These are phyloP conservation scores for Stigmatopora argus DNA, from an alignment of 2,113 vertebrate genomes.

Conservation along the genomic window DNA sequence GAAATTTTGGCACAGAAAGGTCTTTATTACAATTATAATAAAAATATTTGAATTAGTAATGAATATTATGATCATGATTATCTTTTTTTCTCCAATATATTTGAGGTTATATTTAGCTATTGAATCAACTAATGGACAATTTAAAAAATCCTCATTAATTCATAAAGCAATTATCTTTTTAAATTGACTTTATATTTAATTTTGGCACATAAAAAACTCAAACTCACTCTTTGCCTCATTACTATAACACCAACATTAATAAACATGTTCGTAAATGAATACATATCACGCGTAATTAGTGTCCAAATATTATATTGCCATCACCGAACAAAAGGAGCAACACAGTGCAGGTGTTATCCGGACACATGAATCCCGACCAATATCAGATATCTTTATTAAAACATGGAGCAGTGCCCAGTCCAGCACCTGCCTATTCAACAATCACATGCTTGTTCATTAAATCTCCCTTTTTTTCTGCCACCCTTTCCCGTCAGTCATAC, in stretches of 20 bases:
- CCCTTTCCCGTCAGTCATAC: slow-evolving; percentile 50
- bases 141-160: neutral
- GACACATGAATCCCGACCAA: slow-evolving; percentile 46
- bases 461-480: slow-evolving; percentile 30
- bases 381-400: slow-evolving; percentile 61
- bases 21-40: neutral
- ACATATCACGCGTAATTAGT: neutral
- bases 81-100: neutral
- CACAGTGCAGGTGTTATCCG: slow-evolving; percentile 44
- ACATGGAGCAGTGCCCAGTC: slow-evolving; percentile 40
- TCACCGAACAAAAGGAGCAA: slow-evolving; percentile 22
- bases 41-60: neutral
- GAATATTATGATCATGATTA: neutral
- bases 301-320: neutral
- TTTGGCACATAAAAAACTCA: neutral
- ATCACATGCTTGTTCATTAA: slow-evolving; percentile 60
- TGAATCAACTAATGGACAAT: neutral
- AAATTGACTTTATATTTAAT: neutral
- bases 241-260: neutral
- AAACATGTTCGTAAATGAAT: neutral
- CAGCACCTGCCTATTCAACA: slow-evolving; percentile 55
- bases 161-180: neutral
- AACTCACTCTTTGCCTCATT: slow-evolving; percentile 1
- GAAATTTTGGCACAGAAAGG: neutral
- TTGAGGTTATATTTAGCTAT: neutral